Evolutionary conservation across 2,888 invertebrate species (phyloP).

Genomic region (Oscheius myriophilus): DNA sequence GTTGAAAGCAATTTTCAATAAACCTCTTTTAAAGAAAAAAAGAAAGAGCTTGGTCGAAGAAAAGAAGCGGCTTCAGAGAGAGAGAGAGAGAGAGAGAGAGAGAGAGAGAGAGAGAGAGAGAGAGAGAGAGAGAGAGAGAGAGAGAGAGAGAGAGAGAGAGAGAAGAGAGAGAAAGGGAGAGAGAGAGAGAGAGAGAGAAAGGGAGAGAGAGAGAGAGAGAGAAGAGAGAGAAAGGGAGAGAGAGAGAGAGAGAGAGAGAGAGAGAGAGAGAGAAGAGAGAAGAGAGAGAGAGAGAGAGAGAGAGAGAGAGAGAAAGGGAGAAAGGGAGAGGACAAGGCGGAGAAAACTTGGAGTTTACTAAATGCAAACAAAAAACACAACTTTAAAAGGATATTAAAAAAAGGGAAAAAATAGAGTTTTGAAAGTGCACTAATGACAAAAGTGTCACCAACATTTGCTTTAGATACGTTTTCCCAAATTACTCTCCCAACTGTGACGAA

Average conservation of each 20-base stretch:
- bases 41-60: background rate
- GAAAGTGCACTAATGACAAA: too few species aligned
- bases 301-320: slow-evolving; percentile 1
- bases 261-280: slow-evolving; percentile 23
- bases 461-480: background rate
- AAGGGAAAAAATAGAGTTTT: too few species aligned
- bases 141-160: slow-evolving; percentile 11
- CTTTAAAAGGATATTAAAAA: background rate
- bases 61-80: background rate
- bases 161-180: slow-evolving; percentile 2
- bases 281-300: slow-evolving; percentile 6
- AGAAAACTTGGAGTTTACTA: background rate
- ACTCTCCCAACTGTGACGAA: too few species aligned
- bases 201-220: slow-evolving; percentile 6
- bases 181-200: slow-evolving; percentile 9
- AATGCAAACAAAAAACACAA: background rate
- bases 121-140: slow-evolving; percentile 6
- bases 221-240: background rate
- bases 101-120: background rate
- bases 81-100: background rate
- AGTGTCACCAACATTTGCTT: background rate
- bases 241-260: slow-evolving; percentile 7
- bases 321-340: slow-evolving; percentile 7
- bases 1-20: too few species aligned
- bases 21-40: background rate